Conservation (phyloP, 2,797 vertebrate genomes). For the Clarias laeviceps region DNA sequence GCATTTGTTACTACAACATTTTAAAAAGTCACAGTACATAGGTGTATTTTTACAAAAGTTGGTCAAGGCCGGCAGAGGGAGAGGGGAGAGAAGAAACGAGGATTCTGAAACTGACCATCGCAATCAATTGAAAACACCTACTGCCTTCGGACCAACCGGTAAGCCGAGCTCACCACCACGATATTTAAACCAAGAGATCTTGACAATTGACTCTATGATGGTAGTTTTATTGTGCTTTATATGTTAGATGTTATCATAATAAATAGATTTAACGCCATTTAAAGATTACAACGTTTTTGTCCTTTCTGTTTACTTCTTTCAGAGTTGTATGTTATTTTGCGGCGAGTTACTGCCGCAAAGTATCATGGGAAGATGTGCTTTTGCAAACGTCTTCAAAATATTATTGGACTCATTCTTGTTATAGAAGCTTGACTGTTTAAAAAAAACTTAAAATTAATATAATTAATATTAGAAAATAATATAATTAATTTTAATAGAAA, state of each 20-base stretch:
- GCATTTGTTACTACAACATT: too few relatives aligned
- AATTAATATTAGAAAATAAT: not conserved
- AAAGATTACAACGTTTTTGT: not conserved
- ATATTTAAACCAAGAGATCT: not conserved
- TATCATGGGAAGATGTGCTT: not conserved
- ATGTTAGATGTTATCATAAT: not conserved
- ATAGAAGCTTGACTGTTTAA: not conserved
- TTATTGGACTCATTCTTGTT: not conserved
- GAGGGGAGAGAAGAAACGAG: conserved; percentile 63
- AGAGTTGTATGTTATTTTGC: not conserved
- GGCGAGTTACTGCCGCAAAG: not conserved
- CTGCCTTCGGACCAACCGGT: conserved; percentile 59
- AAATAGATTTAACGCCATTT: not conserved
- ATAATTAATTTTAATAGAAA: not conserved
- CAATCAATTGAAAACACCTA: conserved; percentile 63
- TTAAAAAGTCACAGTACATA: too few relatives aligned
- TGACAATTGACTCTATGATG: not conserved
- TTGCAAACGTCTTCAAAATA: not conserved
- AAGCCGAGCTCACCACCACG: fast-evolving
- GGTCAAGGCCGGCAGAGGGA: conserved; percentile 62
- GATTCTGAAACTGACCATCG: conserved; percentile 64
- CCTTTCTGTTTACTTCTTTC: not conserved
- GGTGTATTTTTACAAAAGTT: conserved; percentile 48
- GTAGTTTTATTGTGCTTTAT: fast-evolving
- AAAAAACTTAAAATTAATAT: not conserved